phyloP scores from a whole-genome alignment of 1,140 invertebrate species.

The Harlomillsia oculata region DNA sequence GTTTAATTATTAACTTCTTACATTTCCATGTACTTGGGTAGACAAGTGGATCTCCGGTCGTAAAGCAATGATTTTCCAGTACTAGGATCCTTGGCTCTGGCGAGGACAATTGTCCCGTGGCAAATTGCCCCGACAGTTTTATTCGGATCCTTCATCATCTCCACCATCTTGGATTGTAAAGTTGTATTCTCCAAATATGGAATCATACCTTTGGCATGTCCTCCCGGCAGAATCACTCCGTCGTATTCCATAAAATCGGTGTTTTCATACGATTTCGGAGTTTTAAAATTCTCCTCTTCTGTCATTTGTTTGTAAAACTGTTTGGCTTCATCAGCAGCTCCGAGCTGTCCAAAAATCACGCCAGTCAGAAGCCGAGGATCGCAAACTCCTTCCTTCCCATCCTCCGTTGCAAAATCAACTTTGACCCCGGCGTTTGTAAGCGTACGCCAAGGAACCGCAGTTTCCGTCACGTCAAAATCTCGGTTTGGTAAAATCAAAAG shows the following conservation, averaged over 20 bases:
- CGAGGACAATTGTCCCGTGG: constrained; percentile 27
- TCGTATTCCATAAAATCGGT: constrained; percentile 27
- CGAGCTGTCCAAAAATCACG: constrained; percentile 31
- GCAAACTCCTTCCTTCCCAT: constrained; percentile 20
- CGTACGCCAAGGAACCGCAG: constrained; percentile 23
- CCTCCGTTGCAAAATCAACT: constrained; percentile 23
- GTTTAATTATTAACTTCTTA: too few relatives aligned
- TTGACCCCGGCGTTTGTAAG: constrained; percentile 16
- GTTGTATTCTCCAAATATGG: constrained; percentile 24
- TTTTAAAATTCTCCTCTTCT: constrained; percentile 13
- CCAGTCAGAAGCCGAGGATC: constrained; percentile 27
- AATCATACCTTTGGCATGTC: constrained; percentile 34
- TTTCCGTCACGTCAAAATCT: constrained; percentile 31
- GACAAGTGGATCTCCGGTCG: constrained; percentile 25
- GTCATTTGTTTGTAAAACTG: constrained; percentile 25
- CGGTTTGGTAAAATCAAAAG: constrained; percentile 23
- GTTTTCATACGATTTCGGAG: constrained; percentile 16
- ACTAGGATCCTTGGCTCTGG: constrained; percentile 21
- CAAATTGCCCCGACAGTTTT: constrained; percentile 31
- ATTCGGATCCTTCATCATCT: constrained; percentile 17
- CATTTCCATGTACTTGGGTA: constrained; percentile 35
- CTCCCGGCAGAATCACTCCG: constrained; percentile 27
- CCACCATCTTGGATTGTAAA: constrained; percentile 23
- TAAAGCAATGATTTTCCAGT: constrained; percentile 32
- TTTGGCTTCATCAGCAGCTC: constrained; percentile 24